Evolutionary conservation across 2,888 invertebrate genomes (phyloP), one percentile per base, ranked within the genome.

Genomic region (Sialis fuliginosa): DNA sequence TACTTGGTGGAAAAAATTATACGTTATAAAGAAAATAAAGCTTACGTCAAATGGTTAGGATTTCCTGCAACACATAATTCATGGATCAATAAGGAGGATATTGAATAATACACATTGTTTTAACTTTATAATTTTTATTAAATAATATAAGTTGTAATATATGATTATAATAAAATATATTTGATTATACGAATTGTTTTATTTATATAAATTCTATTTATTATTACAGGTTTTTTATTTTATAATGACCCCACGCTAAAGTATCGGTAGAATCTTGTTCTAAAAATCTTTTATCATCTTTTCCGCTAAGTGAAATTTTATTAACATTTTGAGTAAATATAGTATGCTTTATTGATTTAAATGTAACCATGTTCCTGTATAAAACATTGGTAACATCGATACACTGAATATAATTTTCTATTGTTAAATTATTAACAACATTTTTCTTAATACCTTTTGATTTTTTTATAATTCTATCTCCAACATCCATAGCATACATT

Each of bases 1-100:
- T 58, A 56, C 44, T 46, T 58, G 9, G 51, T 58, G 6, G 56
- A 58, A 49, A 56, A 57, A 51, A 47, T 58, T 22, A 45, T 57
- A 12, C 49, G 48, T 46, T 49, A 41, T 47, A 52, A 51, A 42
- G 50, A 49, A n/a, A 44, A 54, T 42, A 45, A 55, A 49, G 49
- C 55, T 52, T 49, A 22, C 12, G 56, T 56, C 4, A 54, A 54
- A 40, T 56, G 55, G 55, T 46, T 57, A 4, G 55, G 54, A 8
- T 51, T 59, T 34, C 49, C 50, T 41, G 48, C 49, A 34, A 48
- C 48, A 33, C 52, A 58, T 45, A 59, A 57, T 46, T 55, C 54
- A 41, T 58, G 55, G 56, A 57, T 22, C 22, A 4, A 22, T 22
- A 22, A 22, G 22, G 22, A 22, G 22, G 22, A 22, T 22, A 22